These are phyloP conservation scores for Saccostrea glomerata DNA, from an alignment of 1,140 invertebrate genomes.

Conservation along the genomic window DNA sequence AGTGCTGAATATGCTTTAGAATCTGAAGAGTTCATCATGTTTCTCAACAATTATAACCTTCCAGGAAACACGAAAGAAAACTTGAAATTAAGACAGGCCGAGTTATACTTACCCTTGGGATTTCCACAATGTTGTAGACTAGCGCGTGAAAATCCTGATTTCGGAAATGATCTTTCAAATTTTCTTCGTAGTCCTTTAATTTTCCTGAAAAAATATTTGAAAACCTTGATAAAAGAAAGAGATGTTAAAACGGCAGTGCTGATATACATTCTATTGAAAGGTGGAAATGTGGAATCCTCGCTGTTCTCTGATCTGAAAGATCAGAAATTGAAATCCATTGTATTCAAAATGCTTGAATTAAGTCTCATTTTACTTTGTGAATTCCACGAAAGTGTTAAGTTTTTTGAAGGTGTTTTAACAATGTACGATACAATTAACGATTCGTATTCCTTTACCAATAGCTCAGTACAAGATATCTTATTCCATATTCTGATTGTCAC, in stretches of 20 bases:
- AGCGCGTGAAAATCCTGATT: not conserved
- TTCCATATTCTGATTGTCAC: not conserved
- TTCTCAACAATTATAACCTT: not conserved
- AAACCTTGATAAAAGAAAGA: not conserved
- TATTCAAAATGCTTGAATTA: not conserved
- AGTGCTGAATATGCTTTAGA: not conserved
- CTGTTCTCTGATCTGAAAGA: not conserved
- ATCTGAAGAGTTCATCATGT: not conserved
- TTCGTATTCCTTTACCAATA: not conserved
- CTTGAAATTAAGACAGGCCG: not conserved
- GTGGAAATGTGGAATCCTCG: not conserved
- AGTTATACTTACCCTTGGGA: not conserved
- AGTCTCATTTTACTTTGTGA: not conserved
- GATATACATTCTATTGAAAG: not conserved
- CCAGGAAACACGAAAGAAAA: not conserved
- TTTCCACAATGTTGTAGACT: slow-evolving; percentile 1
- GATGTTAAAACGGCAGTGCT: not conserved
- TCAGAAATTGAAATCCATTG: not conserved
- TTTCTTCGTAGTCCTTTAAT: not conserved
- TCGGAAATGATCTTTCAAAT: not conserved
- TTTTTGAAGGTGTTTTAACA: not conserved
- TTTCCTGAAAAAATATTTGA: not conserved
- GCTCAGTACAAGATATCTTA: not conserved
- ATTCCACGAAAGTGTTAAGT: not conserved
- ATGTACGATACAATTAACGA: not conserved